Base-by-base conservation (phyloP, 2,113 vertebrate genomes). In the Pteropus alecto region DNA sequence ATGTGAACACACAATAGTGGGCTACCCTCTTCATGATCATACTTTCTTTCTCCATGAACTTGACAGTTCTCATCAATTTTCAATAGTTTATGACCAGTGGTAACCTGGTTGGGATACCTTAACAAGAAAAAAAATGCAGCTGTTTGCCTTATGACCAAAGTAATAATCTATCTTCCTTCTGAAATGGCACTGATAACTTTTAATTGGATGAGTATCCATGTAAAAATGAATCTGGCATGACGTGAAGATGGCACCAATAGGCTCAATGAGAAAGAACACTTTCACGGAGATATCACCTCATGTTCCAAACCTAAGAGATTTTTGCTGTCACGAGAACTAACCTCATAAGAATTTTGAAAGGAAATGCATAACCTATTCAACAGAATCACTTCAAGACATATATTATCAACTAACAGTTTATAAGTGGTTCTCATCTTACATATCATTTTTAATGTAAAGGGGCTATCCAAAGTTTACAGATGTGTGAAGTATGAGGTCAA, bases 101-200 rank as follows among this genome's bases (percentile, higher is more conserved):
- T 51, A 78, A 74, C 56, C 30, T 78, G 28, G 35, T 10, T 79
- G 7, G 2, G 22, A 78, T 58, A 79, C 10, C 15, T 48, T 61
- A 79, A 18, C 9, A 28, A 58, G 82, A 90, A 79, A 81, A 87
- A 96, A 43, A 92, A 38, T 14, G n/a, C 19, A 93, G 58, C 79
- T 79, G 26, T 74, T 38, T 95, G 28, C 14, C n/a, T 79, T 79
- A 54, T 11, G 4, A 93, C 19, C 74, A 83, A 73, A 88, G 70
- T 76, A 87, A 48, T 63, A 28, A 67, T 58, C 48, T 95, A 68
- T 9, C 38, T 92, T 95, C 35, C 63, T 96, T 87, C 26, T 63
- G 83, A 92, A 97, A 87, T 24, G 13, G 13, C 21, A 19, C 3
- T 93, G 54, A 81, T 70, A 87, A 61, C 24, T 96, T 87, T 92